Evolutionary conservation across 2,113 vertebrate genomes (phyloP).

Genomic region (Spilogale gracilis): DNA sequence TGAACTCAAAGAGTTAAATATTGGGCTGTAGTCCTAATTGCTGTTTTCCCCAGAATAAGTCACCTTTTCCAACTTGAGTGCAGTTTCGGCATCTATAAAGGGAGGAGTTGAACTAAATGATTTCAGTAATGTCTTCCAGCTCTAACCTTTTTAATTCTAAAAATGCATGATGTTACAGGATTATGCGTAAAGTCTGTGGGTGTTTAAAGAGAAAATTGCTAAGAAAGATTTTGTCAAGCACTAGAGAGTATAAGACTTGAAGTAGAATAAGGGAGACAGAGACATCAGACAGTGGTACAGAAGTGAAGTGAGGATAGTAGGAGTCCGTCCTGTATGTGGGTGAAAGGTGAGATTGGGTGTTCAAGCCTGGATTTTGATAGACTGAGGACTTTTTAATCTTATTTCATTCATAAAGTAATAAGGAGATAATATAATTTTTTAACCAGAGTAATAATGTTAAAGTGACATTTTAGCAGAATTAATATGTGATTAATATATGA

Average conservation of each 20-base stretch:
- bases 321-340: not conserved
- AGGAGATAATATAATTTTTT: not conserved
- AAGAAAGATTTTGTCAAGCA: not conserved
- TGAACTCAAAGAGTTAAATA: not conserved
- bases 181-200: not conserved
- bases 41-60: not conserved
- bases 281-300: not conserved
- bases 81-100: not conserved
- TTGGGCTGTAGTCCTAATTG: not conserved
- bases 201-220: slow-evolving; percentile 31
- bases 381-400: not conserved
- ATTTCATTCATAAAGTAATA: slow-evolving; percentile 10
- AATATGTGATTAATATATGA: not conserved
- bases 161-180: not conserved
- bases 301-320: no score
- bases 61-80: slow-evolving; percentile 3
- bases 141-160: slow-evolving; percentile 33
- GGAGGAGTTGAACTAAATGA: not conserved
- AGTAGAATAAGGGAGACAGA: not conserved
- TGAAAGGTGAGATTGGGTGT: not conserved
- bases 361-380: not conserved
- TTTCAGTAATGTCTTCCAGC: not conserved
- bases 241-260: not conserved
- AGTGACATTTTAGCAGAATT: slow-evolving; percentile 10
- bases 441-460: not conserved